Evolutionary conservation across 2,113 vertebrate genomes (phyloP), one percentile per base, ranked within the genome.

Genomic region (Dromaius novaehollandiae): DNA sequence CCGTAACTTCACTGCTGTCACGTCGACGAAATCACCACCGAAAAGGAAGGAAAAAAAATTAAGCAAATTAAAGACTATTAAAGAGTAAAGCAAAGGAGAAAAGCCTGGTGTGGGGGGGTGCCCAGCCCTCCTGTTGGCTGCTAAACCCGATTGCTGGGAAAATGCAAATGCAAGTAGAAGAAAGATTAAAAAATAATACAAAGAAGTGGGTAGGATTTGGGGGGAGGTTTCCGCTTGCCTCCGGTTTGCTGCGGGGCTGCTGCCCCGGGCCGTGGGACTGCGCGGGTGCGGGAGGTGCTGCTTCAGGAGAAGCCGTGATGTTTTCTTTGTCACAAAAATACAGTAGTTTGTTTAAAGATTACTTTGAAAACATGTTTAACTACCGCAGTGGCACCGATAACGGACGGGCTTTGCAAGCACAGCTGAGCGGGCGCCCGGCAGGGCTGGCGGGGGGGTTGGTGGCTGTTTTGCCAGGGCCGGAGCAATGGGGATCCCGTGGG

Each of bases 111-210:
- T 4, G 30, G 44, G 60, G 46, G 15, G 24, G n/a, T 46, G 53
- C n/a, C 20, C 53, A 0, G 0, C 0, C 6, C 10, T 76, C 32
- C 61, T 20, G 24, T 16, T 1, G 1, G 40, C 17, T 46, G 18
- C 32, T 42, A 19, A n/a, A 21, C 61, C 6, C 6, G 14, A 0
- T 2, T 13, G 66, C 14, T 81, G 60, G 28, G 34, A 48, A 34
- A 61, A 53, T 34, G 44, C 34, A n/a, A 66, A 75, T 80, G 4
- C 25, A 61, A 46, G 40, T 1, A 48, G 19, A 19, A 19, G 19
- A 46, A 36, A 20, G 1, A 58, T 25, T 13, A 36, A 19, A 21
- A 21, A 24, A 25, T 32, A 8, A 20, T 13, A 70, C 38, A 58
- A 60, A 34, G 16, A 46, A 15, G 14, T 46, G 44, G 14, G 44